These are phyloP conservation scores for Parnassius mnemosyne DNA, from an alignment of 2,888 invertebrate genomes.

Conservation along the genomic window DNA sequence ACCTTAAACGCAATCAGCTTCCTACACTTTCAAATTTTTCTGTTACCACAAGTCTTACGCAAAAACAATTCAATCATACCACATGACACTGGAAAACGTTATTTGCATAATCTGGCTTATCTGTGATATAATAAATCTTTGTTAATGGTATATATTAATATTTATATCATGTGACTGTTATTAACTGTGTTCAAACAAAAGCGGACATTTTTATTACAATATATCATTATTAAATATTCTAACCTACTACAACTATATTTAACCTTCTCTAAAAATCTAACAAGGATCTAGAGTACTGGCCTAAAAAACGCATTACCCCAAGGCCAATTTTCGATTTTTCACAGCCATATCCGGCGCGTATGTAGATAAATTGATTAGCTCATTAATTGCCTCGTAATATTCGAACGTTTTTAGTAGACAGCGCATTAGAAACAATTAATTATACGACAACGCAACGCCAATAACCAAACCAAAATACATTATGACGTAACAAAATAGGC, in stretches of 20 bases:
- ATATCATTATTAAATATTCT: neutral
- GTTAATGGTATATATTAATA: conserved; percentile 15
- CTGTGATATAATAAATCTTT: conserved; percentile 17
- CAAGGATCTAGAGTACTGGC: conserved; percentile 18
- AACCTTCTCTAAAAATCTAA: conserved; percentile 15
- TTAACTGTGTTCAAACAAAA: conserved; percentile 10
- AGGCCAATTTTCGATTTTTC: conserved; percentile 11
- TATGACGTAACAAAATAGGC: too few relatives aligned
- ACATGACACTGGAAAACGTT: conserved; percentile 30
- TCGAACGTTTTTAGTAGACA: neutral
- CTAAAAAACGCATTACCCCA: conserved; percentile 6
- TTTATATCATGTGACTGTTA: conserved; percentile 2
- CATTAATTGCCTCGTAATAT: neutral
- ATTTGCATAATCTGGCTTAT: conserved; percentile 27
- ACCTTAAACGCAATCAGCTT: conserved; percentile 51
- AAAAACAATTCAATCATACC: conserved; percentile 42
- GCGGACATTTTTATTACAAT: conserved; percentile 10
- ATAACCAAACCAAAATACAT: neutral
- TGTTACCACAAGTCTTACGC: conserved; percentile 45
- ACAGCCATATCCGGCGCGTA: conserved; percentile 15
- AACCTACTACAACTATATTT: conserved; percentile 5
- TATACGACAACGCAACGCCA: neutral
- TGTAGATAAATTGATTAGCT: conserved; percentile 11
- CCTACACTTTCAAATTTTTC: conserved; percentile 62
- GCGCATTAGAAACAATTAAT: neutral